Evolutionary conservation across 1,140 invertebrate genomes (phyloP), one percentile per base, ranked within the genome.

Genomic region (Atopsyche davidsoni): DNA sequence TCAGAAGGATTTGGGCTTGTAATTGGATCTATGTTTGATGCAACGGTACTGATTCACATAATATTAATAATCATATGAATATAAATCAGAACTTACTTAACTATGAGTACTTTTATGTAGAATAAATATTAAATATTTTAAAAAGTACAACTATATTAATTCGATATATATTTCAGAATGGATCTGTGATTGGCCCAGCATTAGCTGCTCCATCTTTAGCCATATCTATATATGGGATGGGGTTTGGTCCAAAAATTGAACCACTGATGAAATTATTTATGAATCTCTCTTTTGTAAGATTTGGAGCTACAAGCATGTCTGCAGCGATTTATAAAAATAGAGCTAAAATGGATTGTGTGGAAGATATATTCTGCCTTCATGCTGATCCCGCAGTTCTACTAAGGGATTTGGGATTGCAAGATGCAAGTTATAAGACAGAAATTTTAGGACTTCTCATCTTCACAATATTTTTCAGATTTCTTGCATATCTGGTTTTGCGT

Each of bases 1-100:
- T 78, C 80, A 13, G 80, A 83, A 65, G 79, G 79, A 10, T 69
- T 82, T 46, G 80, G 80, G 1, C 59, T 81, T 2, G 67, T 75
- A 2, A 75, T 83, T 32, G 80, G 79, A 7, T 71, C 79, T 4
- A 68, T 76, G n/a, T 79, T 80, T 46, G 79, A 68, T 59, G 73
- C 76, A 45, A 79, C 77, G 40, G 80, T 82, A 63, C n/a, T n/a
- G n/a, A n/a, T n/a, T n/a, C n/a, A n/a, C n/a, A n/a, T n/a, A n/a
- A n/a, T n/a, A 31, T 46, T 46, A 39, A 39, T 38, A 28, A 10
- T 46, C 17, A 6, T 14, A 11, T 45, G 9, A 11, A 39, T 11
- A 32, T 31, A 4, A 24, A 9, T 4, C 4, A 22, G 39, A 4
- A 6, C 25, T 9, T 9, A 31, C 7, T 31, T 9, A 9, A 31